Base-by-base conservation (phyloP, 2,113 vertebrate genomes). In the Ondatra zibethicus region DNA sequence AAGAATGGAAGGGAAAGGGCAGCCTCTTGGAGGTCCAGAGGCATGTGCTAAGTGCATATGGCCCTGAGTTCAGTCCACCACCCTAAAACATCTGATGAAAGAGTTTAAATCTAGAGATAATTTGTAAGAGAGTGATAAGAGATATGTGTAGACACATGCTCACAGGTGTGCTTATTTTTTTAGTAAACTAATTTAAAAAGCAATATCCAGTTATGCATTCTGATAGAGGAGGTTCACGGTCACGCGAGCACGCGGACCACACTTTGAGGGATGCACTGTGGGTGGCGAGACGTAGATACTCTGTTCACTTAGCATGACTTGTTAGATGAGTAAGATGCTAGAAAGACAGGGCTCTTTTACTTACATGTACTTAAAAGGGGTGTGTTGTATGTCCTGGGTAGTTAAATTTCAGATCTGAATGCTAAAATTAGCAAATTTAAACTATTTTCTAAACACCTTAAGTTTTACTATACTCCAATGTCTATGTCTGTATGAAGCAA, bases 401-500 rank as follows among this genome's bases (percentile, higher is more conserved):
- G 75, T 94, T 86, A 91, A 65, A n/a, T 39, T 52, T 91, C 76
- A 45, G 75, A 73, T 88, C 77, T 81, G 89, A 87, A 95, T 75
- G 92, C 63, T 91, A 73, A 96, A 96, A 96, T 58, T 58, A 58
- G 55, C 82, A 95, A 84, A 84, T 73, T 97, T 90, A 39, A 94
- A 27, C 65, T 92, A 11, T 92, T 95, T 96, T 92, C 88, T 70
- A 14, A 63, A 97, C 88, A 29, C 70, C 47, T 10, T 81, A 73
- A 94, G 55, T 90, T 77, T 73, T 89, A 80, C 33, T 90, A n/a
- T 94, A 73, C 88, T n/a, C 65, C 36, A 80, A n/a, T 95, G 47
- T 85, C 82, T 93, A 33, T 95, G 36, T 88, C 86, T 95, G 42
- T 96, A 94, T 95, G 92, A 97, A 96, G 91, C 91, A 96, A 31